phyloP scores from a whole-genome alignment of 2,113 vertebrate species.

The Zosterops lateralis region DNA sequence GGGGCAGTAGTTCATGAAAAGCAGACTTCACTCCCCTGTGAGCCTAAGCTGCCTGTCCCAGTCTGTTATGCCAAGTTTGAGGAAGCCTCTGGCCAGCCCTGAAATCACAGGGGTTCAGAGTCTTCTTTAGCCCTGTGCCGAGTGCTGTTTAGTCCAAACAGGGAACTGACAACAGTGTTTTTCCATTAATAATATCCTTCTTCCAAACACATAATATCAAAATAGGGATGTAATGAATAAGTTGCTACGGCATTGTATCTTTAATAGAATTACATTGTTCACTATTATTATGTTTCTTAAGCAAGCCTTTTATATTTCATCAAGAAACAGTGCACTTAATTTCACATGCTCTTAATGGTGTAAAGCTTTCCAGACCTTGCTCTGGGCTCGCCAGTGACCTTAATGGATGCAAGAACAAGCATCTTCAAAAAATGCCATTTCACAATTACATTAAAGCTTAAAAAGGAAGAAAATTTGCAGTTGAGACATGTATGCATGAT shows the following conservation, averaged over 20 bases:
- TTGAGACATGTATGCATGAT: not conserved
- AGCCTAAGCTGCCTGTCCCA: not conserved
- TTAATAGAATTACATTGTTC: not conserved
- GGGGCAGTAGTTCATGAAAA: not conserved
- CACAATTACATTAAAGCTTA: not conserved
- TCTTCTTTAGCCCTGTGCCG: not conserved
- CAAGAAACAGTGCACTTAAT: not conserved
- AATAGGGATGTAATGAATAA: not conserved
- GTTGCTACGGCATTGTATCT: not conserved
- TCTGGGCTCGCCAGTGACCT: not conserved
- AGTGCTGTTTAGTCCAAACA: not conserved
- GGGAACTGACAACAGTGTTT: not conserved
- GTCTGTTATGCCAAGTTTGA: not conserved
- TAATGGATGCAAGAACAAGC: not conserved
- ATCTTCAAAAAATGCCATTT: not conserved
- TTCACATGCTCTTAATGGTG: not conserved
- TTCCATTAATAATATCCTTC: not conserved
- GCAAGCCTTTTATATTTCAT: not conserved
- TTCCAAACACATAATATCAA: not conserved
- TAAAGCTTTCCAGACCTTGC: not conserved
- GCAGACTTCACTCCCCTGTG: not conserved
- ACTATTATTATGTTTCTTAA: not conserved
- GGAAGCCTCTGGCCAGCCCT: not conserved
- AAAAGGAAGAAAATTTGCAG: not conserved
- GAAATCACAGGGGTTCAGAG: not conserved